These are phyloP conservation scores for Oxyscelio sp. DNA, from an alignment of 2,888 invertebrate genomes.

Conservation along the genomic window DNA sequence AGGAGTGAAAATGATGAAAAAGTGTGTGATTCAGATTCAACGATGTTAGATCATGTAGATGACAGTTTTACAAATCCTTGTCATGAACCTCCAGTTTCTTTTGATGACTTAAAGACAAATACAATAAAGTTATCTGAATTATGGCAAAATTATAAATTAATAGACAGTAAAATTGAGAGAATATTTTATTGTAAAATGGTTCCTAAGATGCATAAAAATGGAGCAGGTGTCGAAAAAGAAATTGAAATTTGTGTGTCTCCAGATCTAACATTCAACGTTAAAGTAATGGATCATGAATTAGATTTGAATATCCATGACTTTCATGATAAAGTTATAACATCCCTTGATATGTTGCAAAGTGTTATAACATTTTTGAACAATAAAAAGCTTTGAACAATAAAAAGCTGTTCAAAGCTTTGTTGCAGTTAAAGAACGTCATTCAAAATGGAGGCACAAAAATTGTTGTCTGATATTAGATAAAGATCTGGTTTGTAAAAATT, in stretches of 20 bases:
- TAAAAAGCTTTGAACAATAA: slow-evolving; percentile 2
- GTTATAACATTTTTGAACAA: neutral
- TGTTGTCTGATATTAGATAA: slow-evolving; percentile 7
- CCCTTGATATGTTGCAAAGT: neutral
- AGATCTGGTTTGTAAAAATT: neutral
- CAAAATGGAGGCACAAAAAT: slow-evolving; percentile 19
- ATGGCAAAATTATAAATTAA: too few species aligned
- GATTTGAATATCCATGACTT: neutral
- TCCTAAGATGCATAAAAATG: neutral
- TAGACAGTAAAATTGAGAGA: neutral
- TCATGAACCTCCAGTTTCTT: too few species aligned
- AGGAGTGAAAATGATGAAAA: too few species aligned
- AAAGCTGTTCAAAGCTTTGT: neutral
- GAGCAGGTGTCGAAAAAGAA: neutral
- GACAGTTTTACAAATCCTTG: too few species aligned
- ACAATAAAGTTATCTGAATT: too few species aligned
- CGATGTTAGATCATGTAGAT: too few species aligned
- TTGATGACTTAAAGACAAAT: too few species aligned
- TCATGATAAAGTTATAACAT: neutral
- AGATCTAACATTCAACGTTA: neutral
- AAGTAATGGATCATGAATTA: neutral
- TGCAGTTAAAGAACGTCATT: slow-evolving; percentile 13
- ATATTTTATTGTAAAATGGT: neutral
- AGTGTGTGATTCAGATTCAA: too few species aligned
- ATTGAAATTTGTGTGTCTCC: neutral